Evolutionary conservation across 2,888 invertebrate genomes (phyloP), one percentile per base, ranked within the genome.

Genomic region (Hydropsyche betteni): DNA sequence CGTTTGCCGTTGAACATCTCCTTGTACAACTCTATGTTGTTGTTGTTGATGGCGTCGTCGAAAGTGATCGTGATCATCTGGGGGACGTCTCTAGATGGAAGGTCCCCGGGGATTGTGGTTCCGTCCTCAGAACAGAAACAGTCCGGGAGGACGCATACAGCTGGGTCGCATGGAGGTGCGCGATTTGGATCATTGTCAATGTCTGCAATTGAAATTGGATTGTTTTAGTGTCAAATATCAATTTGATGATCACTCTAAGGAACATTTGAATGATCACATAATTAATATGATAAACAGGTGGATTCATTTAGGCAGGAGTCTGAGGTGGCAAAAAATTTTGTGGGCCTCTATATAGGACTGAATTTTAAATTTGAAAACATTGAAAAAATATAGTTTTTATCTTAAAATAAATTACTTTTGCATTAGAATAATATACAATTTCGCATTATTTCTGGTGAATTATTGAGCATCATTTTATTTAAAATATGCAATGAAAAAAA

Each of bases 1-100:
- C 96, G 91, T 81, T 94, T 93, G 77, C 92, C 92, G 84, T 93
- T 94, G 87, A 97, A 96, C 80, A 97, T 95, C 82, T 96, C 95
- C 84, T 94, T 94, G 89, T 96, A 97, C 71, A 97, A 87, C 81
- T 95, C 96, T 83, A 96, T 96, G 86, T 97, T 97, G 87, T 97
- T 96, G 86, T 96, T 96, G 85, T 97, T 97, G 85, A 97, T 95
- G 82, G 96, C 96, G 82, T 96, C 96, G 83, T 97, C 96, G 84
- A 97, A 97, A 71, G 96, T 96, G 83, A 97, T 93, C 76, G 95
- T 96, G 83, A 97, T 92, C 96, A 96, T 96, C 88, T 96, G 96
- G 5, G 96, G 96, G 0, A 96, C 94, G 82, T 95, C 94, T 85
- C 91, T 93, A 78, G 91, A 84, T 12, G 94, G 94, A 69, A 95